Base-by-base conservation (phyloP, 1,140 invertebrate genomes). In the Helicoverpa armigera region DNA sequence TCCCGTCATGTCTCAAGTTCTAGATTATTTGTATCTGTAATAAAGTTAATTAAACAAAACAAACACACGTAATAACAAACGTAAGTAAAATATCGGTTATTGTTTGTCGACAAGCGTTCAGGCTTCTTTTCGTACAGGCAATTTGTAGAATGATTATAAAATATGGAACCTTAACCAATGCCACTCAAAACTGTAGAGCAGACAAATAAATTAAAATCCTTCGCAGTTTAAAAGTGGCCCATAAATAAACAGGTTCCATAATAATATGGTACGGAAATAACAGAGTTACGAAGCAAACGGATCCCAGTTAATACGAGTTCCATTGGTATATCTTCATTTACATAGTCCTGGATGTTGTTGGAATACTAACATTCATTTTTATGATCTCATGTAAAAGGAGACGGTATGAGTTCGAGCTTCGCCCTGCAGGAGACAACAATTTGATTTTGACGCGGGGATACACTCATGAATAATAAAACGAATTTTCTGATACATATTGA, bases 391-490 rank as follows among this genome's bases (percentile, higher is more conserved):
- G 16, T 60, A 48, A 74, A 58, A 54, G 48, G 54, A 43, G 72
- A 48, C 53, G 53, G 53, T 60, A 35, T n/a, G 23, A 69, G 23
- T 23, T 54, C 18, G 69, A 74, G 56, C 31, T 12, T 58, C 43
- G 54, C 31, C 50, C 69, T 60, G 48, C 60, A 23, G 18, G 67
- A 63, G 48, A 78, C 80, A 82, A 78, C 74, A 80, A 81, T 81
- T 79, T 81, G 75, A 82, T 79, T 70, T 82, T 63, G 72, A 84
- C 83, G 80, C 79, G 73, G 65, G 72, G 53, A 56, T 51, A 74
- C 60, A 53, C 81, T 82, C 78, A 82, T 82, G 83, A 82, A 82
- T 85, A 85, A 82, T 80, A 69, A 85, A 85, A 78, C 72, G 61
- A 83, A 80, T 56, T 63, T 63, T 75, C 56, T 51, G 56, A 61